A percentile compares a stretch with the other conserved stretches of the same genome.
Conservation (phyloP, 2,888 invertebrate genomes). For the Mythimna impura region DNA sequence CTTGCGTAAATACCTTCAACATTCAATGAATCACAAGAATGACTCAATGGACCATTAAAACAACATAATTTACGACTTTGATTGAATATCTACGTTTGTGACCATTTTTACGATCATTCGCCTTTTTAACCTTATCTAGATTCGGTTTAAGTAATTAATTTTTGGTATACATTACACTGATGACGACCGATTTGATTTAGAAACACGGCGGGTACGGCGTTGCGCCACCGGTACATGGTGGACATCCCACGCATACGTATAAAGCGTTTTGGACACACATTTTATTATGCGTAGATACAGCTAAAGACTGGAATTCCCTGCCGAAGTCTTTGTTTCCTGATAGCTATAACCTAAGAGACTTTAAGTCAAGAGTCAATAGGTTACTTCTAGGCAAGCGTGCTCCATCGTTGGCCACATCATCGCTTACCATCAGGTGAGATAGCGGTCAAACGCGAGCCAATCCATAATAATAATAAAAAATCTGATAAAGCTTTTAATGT, state of each 20-base stretch:
- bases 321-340: no score
- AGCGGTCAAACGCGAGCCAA: no score
- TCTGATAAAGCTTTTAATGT: constrained; percentile 38
- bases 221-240: no score
- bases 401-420: no score
- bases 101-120: constrained; percentile 72
- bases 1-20: constrained; percentile 55
- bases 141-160: constrained; percentile 69
- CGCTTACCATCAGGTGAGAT: no score
- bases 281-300: no score
- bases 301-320: no score
- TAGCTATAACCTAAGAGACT: no score
- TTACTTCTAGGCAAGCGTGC: no score
- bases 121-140: constrained; percentile 71
- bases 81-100: constrained; percentile 73
- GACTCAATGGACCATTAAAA: constrained; percentile 71
- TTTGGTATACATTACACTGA: constrained; percentile 59
- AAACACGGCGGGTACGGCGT: neutral
- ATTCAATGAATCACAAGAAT: constrained; percentile 64
- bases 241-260: no score
- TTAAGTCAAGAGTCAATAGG: no score
- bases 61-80: constrained; percentile 76
- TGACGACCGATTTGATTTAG: constrained; percentile 42
- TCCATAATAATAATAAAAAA: neutral
- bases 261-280: no score